Percentiles rank a stretch among this genome's conserved stretches.
Conservation (phyloP, 2,113 vertebrate species). For the Zosterops pallidus region DNA sequence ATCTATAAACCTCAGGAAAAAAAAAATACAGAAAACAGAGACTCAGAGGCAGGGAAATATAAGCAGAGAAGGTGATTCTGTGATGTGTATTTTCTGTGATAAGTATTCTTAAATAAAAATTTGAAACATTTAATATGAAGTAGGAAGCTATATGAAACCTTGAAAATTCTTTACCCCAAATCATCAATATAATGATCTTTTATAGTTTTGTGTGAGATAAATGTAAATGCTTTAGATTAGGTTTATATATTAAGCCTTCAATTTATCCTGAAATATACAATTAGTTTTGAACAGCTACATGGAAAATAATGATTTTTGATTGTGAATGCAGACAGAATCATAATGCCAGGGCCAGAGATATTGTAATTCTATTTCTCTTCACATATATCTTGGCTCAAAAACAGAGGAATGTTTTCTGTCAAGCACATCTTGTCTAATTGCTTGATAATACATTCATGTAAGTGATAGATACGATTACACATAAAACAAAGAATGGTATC, state of each 20-base stretch:
- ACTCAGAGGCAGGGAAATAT: not conserved
- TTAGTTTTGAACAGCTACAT: conserved; percentile 7
- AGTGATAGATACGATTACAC: not conserved
- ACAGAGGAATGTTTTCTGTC: not conserved
- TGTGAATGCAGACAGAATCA: not conserved
- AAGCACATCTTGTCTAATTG: not conserved
- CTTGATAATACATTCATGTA: not conserved
- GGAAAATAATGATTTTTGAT: not conserved
- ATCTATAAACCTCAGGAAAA: not conserved
- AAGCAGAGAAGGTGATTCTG: not conserved
- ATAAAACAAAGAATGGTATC: not conserved
- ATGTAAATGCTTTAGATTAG: not conserved
- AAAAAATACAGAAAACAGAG: not conserved
- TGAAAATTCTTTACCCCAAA: not conserved
- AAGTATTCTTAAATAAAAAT: not conserved
- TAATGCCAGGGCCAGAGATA: not conserved
- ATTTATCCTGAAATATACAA: not conserved
- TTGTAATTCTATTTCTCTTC: not conserved
- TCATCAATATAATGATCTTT: not conserved
- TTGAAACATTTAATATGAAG: not conserved
- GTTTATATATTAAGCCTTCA: not conserved
- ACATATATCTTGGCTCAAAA: not conserved
- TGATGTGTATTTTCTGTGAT: not conserved
- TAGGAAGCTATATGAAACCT: not conserved
- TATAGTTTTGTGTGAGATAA: not conserved